Percentiles rank a stretch among this genome's conserved stretches.
phyloP scores from a whole-genome alignment of 1,140 invertebrate species.

The Bathynomus jamesi region DNA sequence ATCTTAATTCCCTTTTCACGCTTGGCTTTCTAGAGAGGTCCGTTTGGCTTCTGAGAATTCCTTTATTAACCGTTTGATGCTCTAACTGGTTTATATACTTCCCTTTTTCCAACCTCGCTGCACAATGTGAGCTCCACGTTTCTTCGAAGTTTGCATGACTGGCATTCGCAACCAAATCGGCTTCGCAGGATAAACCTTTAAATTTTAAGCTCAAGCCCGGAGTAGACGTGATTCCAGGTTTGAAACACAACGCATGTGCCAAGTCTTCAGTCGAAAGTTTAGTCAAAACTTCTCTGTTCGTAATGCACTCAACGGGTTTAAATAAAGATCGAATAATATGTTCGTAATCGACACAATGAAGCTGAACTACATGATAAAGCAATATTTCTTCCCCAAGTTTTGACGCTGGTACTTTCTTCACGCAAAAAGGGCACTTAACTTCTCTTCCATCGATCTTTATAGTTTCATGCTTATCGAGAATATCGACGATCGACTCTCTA shows the following conservation, averaged over 20 bases:
- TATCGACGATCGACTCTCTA: constrained; percentile 26
- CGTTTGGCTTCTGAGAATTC: constrained; percentile 30
- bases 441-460: constrained; percentile 20
- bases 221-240: constrained; percentile 22
- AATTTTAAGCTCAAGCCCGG: constrained; percentile 30
- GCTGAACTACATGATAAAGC: constrained; percentile 30
- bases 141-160: constrained; percentile 24
- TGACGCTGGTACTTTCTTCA: constrained; percentile 26
- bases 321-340: constrained; percentile 22
- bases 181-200: constrained; percentile 7
- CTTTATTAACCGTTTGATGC: constrained; percentile 22
- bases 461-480: constrained; percentile 26
- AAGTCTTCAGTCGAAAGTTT: constrained; percentile 1
- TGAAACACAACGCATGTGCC: constrained; percentile 8
- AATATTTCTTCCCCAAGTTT: constrained; percentile 32
- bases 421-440: constrained; percentile 33
- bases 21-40: constrained; percentile 22
- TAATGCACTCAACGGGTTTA: constrained; percentile 11
- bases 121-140: constrained; percentile 19
- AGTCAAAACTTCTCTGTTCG: constrained; percentile 3
- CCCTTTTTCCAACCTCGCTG: not conserved
- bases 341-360: constrained; percentile 21
- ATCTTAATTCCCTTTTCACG: constrained; percentile 31
- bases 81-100: too few species aligned
- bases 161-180: constrained; percentile 13